Base-by-base conservation (phyloP, 2,797 vertebrate genomes). In the Pangasius djambal region DNA sequence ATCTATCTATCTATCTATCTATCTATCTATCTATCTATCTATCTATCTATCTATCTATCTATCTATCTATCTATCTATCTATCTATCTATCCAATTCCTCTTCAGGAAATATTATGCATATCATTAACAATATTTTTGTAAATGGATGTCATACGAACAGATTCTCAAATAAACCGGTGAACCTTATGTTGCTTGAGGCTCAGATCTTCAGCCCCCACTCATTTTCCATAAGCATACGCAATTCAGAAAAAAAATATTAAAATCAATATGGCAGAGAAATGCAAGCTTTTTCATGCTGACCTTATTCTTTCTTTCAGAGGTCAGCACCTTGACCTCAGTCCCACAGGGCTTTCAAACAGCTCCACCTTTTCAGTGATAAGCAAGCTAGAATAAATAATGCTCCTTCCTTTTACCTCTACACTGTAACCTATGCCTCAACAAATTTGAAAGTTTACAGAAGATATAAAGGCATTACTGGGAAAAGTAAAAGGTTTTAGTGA, bases 61-160 rank as follows among this genome's bases (percentile, higher is more conserved):
- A 52, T 78, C 75, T 1, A 79, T 79, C 48, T 4, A 79, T 57
- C n/a, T 9, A 81, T 57, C 8, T 81, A 57, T 81, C 8, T 52
- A 61, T 82, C 18, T 37, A 59, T 82, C 79, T 40, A 61, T 25
- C 10, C 28, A 25, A 37, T 59, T 37, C 5, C 4, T 40, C 50
- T 79, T 79, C 20, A 48, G 25, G 37, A 65, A 83, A 83, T 63
- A 83, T 65, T 44, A 67, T 48, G 57, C 79, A 84, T 65, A 67
- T 67, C 61, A 48, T 4, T n/a, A 37, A 81, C 18, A 65, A 57
- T 70, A 72, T 72, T 88, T 83, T 44, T 72, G 50, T 59, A 83
- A 91, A 89, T 85, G 91, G 69, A 91, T 93, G 89, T 90, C 85
- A 92, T 91, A 92, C 92, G 89, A 85, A 90, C 92, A 91, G 86